phyloP scores from a whole-genome alignment of 2,797 vertebrate species.

The Nannoperca australis region DNA sequence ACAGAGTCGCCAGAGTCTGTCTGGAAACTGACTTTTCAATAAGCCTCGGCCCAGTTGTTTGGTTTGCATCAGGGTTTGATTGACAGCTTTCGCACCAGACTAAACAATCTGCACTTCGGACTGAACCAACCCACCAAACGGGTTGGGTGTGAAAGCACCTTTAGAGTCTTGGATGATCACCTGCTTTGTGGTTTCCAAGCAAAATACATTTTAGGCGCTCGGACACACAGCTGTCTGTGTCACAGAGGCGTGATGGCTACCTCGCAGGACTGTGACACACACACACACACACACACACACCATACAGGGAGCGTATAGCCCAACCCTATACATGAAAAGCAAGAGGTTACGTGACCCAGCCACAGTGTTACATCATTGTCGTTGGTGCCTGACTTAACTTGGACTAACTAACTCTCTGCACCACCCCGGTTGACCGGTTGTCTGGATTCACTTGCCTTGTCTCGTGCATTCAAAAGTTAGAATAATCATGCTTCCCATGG shows the following conservation, averaged over 20 bases:
- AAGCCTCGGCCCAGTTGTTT: not conserved
- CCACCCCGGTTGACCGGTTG: conserved; percentile 26
- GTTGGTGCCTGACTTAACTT: not conserved
- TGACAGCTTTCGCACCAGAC: conserved; percentile 21
- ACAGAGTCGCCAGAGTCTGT: not conserved
- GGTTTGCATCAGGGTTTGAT: not conserved
- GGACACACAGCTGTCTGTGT: not conserved
- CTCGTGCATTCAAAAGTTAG: conserved; percentile 36
- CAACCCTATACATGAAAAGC: too few species aligned
- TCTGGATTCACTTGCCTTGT: conserved; percentile 32
- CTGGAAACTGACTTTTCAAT: not conserved
- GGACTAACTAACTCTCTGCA: not conserved
- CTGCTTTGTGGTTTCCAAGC: conserved; percentile 2
- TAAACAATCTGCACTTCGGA: not conserved
- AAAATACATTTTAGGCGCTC: not conserved
- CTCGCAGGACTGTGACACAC: too few species aligned
- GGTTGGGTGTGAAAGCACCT: not conserved
- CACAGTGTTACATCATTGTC: not conserved
- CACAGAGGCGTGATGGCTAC: not conserved
- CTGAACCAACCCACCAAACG: not conserved
- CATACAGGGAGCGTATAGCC: too few species aligned
- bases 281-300: too few species aligned
- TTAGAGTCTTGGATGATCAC: not conserved
- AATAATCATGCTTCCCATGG: conserved; percentile 52
- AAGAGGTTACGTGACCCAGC: too few species aligned